These are phyloP conservation scores for Scaptomyza montana DNA, from an alignment of 1,140 invertebrate genomes.

Conservation along the genomic window DNA sequence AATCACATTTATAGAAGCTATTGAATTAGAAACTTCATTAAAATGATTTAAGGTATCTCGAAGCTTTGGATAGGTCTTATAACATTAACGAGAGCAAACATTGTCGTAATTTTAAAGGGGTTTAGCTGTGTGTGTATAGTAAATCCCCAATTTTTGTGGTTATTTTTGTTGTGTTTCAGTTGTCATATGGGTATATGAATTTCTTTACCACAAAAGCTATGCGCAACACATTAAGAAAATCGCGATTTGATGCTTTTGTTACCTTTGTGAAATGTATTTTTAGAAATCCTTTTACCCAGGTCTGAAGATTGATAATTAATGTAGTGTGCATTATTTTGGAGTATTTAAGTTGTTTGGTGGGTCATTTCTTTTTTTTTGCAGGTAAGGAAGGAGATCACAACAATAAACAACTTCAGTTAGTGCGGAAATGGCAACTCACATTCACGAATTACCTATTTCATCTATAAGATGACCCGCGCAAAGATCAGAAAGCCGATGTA, in stretches of 20 bases:
- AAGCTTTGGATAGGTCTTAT: slow-evolving; percentile 44
- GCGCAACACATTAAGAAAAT: slow-evolving; percentile 42
- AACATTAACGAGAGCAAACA: slow-evolving; percentile 54
- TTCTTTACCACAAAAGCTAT: slow-evolving; percentile 69
- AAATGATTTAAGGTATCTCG: slow-evolving; percentile 19
- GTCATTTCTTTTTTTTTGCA: background rate
- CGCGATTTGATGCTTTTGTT: slow-evolving; percentile 31
- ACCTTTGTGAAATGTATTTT: slow-evolving; percentile 68
- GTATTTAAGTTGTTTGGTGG: slow-evolving; percentile 1
- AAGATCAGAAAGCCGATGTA: slow-evolving; percentile 77
- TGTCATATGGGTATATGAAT: slow-evolving; percentile 41
- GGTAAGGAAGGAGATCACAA: slow-evolving; percentile 43
- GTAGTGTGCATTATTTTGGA: slow-evolving; percentile 38
- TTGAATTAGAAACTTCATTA: slow-evolving; percentile 20
- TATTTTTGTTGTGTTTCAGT: slow-evolving; percentile 12
- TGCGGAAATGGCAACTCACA: slow-evolving; percentile 75
- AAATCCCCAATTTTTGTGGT: slow-evolving; percentile 21
- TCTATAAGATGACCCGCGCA: slow-evolving; percentile 72
- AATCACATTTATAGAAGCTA: slow-evolving; percentile 36
- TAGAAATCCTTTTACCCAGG: slow-evolving; percentile 60
- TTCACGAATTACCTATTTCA: slow-evolving; percentile 80
- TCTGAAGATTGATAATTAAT: slow-evolving; percentile 78
- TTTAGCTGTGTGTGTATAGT: slow-evolving; percentile 21
- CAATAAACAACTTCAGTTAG: slow-evolving; percentile 69
- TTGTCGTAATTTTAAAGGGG: slow-evolving; percentile 40